These are phyloP conservation scores for Talpa occidentalis DNA, from an alignment of 2,113 vertebrate genomes.

Conservation along the genomic window DNA sequence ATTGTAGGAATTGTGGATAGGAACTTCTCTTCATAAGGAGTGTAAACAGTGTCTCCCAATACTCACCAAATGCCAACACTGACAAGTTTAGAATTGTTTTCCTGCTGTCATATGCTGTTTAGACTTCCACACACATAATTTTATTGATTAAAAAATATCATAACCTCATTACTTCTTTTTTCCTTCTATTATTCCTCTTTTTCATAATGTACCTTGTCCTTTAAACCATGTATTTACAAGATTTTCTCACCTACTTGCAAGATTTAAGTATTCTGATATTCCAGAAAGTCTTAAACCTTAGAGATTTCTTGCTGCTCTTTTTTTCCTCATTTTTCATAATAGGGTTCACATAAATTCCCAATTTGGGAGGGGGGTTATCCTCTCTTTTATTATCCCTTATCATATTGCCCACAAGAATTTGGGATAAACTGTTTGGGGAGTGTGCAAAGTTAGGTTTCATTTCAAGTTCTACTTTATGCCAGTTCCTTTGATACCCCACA, in stretches of 20 bases:
- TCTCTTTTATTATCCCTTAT: neutral
- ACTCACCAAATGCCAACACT: neutral
- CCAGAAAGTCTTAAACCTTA: neutral
- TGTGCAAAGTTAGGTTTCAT: neutral
- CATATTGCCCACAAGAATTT: neutral
- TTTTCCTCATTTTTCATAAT: neutral
- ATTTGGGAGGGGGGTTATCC: neutral
- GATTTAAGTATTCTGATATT: neutral
- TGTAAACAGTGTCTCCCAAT: neutral
- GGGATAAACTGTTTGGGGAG: constrained; percentile 3
- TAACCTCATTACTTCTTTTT: neutral
- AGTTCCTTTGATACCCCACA: neutral
- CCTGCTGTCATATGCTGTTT: neutral
- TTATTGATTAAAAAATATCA: neutral
- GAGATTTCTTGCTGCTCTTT: neutral
- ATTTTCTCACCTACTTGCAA: neutral
- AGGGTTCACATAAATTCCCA: neutral
- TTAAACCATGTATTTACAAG: neutral
- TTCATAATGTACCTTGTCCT: neutral
- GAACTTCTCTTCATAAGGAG: neutral
- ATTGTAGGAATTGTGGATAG: neutral
- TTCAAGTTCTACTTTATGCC: neutral
- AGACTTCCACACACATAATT: constrained; percentile 32
- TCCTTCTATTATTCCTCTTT: neutral
- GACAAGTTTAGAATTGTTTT: constrained; percentile 7